Evolutionary conservation across 2,797 vertebrate genomes (phyloP).

Genomic region (Melanotaenia nigrans): DNA sequence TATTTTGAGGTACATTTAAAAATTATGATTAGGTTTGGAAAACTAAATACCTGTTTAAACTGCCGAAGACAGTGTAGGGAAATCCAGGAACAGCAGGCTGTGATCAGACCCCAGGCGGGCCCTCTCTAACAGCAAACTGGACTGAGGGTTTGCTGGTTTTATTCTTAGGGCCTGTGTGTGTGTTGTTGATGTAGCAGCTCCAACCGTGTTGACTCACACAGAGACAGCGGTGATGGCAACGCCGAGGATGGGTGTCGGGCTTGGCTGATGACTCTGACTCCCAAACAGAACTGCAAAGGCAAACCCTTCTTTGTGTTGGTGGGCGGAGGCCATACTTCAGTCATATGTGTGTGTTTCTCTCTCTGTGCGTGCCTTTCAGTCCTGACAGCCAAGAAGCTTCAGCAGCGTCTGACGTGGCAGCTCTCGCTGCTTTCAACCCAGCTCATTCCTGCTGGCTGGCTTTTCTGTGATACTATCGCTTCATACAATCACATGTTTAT

Average conservation of each 20-base stretch:
- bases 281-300: slow-evolving; percentile 60
- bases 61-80: slow-evolving; percentile 36
- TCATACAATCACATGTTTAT: slow-evolving; percentile 74
- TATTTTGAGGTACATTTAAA: slow-evolving; percentile 8
- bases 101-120: slow-evolving; percentile 37
- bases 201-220: slow-evolving; percentile 69
- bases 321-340: slow-evolving; percentile 35
- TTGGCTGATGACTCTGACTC: slow-evolving; percentile 59
- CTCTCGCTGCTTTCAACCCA: slow-evolving; percentile 73
- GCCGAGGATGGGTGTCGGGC: slow-evolving; percentile 65
- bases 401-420: slow-evolving; percentile 82
- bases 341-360: slow-evolving; percentile 39
- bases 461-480: slow-evolving; percentile 76
- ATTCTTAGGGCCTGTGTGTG: slow-evolving; percentile 62
- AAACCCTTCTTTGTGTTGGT: slow-evolving; percentile 44
- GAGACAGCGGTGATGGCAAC: slow-evolving; percentile 62
- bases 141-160: slow-evolving; percentile 62
- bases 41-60: slow-evolving; percentile 18
- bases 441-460: slow-evolving; percentile 74
- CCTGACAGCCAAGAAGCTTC: slow-evolving; percentile 78
- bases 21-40: slow-evolving; percentile 1
- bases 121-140: slow-evolving; percentile 42
- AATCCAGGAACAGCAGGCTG: slow-evolving; percentile 56
- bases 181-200: slow-evolving; percentile 67
- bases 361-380: slow-evolving; percentile 54